Base-by-base conservation (phyloP, 2,113 vertebrate genomes). In the Ascaphus truei region DNA sequence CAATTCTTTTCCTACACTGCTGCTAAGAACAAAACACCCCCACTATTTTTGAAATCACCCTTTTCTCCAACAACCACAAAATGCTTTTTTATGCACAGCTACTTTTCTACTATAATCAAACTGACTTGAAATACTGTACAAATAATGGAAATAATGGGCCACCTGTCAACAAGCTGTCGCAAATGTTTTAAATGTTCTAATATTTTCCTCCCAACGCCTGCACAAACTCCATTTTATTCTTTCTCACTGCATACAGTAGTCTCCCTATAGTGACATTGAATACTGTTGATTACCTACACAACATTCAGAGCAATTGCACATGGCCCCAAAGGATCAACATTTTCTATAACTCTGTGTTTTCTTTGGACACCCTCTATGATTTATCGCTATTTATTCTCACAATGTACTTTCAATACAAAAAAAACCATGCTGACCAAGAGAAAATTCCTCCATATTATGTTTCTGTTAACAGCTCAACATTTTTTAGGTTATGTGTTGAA, bases 141-240 rank as follows among this genome's bases (percentile, higher is more conserved):
- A 69, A 55, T 69, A 69, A 69, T 51, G 66, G 56, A 69, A 69
- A 69, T 69, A 69, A 69, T 60, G 56, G 66, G 26, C 66, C 66
- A 69, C 66, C 66, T 69, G 66, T 69, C 66, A 69, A 69, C 66
- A 69, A 50, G 43, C 66, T 69, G 66, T 60, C 66, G 45, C 45
- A 60, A 60, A 69, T 69, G 66, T 69, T 69, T 68, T 60, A 69
- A 60, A 69, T 60, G 66, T 69, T 69, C 52, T 69, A 69, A 69
- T 69, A 69, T 69, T 69, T 69, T 60, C 66, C 66, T 60, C 66
- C 66, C 56, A 69, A 69, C 66, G 66, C 66, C 66, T 60, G 66
- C 56, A 69, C 66, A 69, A 56, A 52, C 45, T 60, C 23, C 12
- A 30, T 69, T 25, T 69, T 33, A 69, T 69, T 60, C 56, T 69